Evolutionary conservation across 64 coral and sea anemone genomes (phyloP).

Genomic region (Dendrophyllia cribrosa): DNA sequence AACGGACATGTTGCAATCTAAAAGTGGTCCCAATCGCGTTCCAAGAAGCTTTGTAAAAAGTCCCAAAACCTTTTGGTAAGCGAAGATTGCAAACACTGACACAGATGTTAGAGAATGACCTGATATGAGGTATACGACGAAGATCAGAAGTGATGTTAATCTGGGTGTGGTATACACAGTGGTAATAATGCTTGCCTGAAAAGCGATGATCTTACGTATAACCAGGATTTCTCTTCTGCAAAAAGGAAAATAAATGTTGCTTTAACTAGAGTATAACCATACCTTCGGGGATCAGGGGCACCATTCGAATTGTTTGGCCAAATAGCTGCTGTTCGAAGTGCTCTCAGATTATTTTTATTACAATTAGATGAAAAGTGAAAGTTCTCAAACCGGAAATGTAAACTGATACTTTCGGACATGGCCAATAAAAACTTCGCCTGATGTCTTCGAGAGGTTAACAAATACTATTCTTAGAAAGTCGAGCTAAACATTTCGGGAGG

Average conservation of each 20-base stretch:
- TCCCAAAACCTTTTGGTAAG: background rate
- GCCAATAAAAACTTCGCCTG: too few species aligned
- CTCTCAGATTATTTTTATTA: too few species aligned
- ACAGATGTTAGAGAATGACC: background rate
- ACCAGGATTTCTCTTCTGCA: background rate
- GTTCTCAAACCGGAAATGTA: too few species aligned
- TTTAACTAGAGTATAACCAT: background rate
- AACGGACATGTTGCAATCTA: slow-evolving; percentile 9
- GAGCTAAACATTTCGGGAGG: too few species aligned
- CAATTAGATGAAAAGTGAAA: too few species aligned
- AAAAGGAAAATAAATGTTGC: background rate
- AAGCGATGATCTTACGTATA: background rate
- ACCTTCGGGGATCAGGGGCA: too few species aligned
- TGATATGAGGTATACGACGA: background rate
- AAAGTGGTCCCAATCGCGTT: background rate
- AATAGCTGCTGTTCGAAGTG: too few species aligned
- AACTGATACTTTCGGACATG: too few species aligned
- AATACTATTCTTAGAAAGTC: too few species aligned
- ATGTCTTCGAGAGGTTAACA: too few species aligned
- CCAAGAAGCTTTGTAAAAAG: background rate
- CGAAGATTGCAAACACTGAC: background rate
- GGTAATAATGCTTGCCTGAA: slow-evolving; percentile 5
- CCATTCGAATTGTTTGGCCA: too few species aligned
- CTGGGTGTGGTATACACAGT: background rate
- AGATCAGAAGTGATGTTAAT: background rate